These are phyloP conservation scores for Galemys pyrenaicus DNA, from an alignment of 2,113 vertebrate species.

Conservation along the genomic window DNA sequence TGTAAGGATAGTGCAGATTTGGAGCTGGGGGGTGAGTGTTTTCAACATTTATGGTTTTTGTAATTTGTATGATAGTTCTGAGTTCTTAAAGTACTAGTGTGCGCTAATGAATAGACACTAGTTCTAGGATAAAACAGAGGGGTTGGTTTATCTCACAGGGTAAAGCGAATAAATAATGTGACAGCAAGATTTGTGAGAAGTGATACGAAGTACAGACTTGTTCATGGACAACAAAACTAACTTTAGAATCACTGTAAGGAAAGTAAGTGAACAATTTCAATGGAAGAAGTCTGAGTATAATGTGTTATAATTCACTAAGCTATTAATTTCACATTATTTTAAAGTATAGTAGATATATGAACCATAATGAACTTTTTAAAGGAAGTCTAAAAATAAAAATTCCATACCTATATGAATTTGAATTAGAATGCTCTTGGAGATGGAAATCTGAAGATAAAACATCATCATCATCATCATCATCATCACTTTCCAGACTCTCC, in stretches of 20 bases:
- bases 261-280: conserved; percentile 52
- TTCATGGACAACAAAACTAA: conserved; percentile 8
- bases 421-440: conserved; percentile 94
- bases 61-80: background rate
- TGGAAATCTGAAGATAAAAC: conserved; percentile 86
- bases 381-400: conserved; percentile 51
- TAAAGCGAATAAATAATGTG: background rate
- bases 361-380: background rate
- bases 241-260: background rate
- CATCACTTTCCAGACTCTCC: conserved; percentile 92
- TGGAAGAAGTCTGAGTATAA: conserved; percentile 3
- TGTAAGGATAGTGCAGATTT: background rate
- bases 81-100: background rate
- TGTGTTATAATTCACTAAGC: background rate
- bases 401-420: conserved; percentile 96
- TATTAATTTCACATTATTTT: conserved; percentile 50
- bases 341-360: conserved; percentile 1
- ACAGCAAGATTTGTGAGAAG: background rate
- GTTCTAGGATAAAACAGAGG: background rate
- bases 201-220: background rate
- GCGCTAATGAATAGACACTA: conserved; percentile 1
- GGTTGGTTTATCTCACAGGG: background rate
- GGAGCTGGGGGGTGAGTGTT: background rate
- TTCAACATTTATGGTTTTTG: background rate
- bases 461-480: conserved; percentile 89